These are phyloP conservation scores for Calephelis nemesis DNA, from an alignment of 1,140 invertebrate genomes.

Conservation along the genomic window DNA sequence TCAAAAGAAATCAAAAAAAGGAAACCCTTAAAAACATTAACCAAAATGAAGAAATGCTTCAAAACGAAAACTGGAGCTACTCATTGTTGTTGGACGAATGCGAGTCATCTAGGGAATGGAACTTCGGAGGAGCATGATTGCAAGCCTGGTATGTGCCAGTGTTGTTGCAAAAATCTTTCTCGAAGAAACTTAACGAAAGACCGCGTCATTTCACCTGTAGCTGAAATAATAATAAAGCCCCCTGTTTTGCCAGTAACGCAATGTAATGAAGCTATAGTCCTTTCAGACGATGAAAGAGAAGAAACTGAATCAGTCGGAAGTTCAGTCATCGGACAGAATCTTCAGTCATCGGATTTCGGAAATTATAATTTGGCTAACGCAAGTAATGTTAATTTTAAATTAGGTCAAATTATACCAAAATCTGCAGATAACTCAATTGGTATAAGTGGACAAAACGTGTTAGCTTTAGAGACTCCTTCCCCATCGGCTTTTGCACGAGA, in stretches of 20 bases:
- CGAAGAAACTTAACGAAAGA: neutral
- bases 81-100: neutral
- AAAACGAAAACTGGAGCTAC: neutral
- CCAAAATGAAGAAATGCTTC: neutral
- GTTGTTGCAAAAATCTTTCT: neutral
- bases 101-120: neutral
- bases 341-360: too few relatives aligned
- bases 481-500: too few relatives aligned
- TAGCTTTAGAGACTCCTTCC: too few relatives aligned
- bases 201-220: neutral
- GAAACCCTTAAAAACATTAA: neutral
- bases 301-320: too few relatives aligned
- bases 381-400: too few relatives aligned
- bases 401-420: too few relatives aligned
- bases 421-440: too few relatives aligned
- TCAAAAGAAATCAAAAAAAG: neutral
- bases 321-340: too few relatives aligned
- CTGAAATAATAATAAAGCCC: too few relatives aligned
- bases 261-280: neutral
- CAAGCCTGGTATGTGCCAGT: neutral
- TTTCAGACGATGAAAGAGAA: conserved; percentile 1
- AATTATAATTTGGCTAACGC: too few relatives aligned
- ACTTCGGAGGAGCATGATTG: neutral
- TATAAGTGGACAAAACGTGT: too few relatives aligned
- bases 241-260: neutral